Base-by-base conservation (phyloP, 2,113 vertebrate species). In the Anser cygnoides region DNA sequence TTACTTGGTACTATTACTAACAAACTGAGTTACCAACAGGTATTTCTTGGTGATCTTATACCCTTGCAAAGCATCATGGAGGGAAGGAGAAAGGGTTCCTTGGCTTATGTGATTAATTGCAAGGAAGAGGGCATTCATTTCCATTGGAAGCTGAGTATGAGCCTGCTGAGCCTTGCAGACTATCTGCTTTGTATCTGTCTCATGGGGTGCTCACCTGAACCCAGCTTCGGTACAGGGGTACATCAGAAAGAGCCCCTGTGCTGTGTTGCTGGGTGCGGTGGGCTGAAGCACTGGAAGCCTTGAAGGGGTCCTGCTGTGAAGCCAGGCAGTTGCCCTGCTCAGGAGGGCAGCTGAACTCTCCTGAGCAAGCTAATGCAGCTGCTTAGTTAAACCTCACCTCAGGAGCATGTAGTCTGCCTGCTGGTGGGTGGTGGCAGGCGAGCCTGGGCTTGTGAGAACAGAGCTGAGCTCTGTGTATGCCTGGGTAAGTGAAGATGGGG, bases 41-140 rank as follows among this genome's bases (percentile, higher is more conserved):
- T 65, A 12, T 39, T 39, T 57, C 5, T 25, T 41, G 41, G 28
- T 57, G 26, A 26, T 6, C 82, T n/a, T 49, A 52, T 57, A 62
- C 7, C 35, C 21, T 41, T 50, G 21, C n/a, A 57, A 72, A 28
- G 15, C 21, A 5, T 52, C 6, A 15, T 0, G 0, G 13, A 65
- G 33, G 46, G 49, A 41, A 79, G 23, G 22, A 2, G 1, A 50
- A 41, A 4, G 3, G 7, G 52, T 75, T 46, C 43, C 20, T 52
- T 75, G 17, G 31, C 7, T 59, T n/a, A 9, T 25, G 9, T 49
- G 74, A 52, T 6, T 35, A 81, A 33, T 37, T 89, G 21, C 61
- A 55, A 12, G 23, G 35, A 62, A 77, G 25, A 18, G 13, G 54
- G 6, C 1, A 0, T 55, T 55, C 7, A 31, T 29, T 37, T n/a